Evolutionary conservation across 2,888 invertebrate species (phyloP).

Genomic region (Nomada ruficornis): DNA sequence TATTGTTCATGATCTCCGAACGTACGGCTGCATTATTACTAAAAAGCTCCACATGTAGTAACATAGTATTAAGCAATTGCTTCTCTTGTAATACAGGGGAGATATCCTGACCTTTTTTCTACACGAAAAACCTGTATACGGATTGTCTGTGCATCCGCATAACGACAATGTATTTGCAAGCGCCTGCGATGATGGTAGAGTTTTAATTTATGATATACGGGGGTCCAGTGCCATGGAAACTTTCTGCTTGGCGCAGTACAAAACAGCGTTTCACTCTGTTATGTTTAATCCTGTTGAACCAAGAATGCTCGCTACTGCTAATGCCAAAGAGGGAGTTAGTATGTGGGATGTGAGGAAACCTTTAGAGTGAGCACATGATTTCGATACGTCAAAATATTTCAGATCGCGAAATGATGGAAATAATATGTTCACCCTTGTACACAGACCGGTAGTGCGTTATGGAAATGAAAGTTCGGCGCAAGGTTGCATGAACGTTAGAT

Average conservation of each 20-base stretch:
- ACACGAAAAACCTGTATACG: conserved; percentile 96
- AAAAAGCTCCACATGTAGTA: not conserved
- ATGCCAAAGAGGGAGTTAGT: conserved; percentile 94
- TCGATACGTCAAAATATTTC: not conserved
- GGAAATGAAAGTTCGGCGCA: conserved; percentile 87
- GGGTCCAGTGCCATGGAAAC: conserved; percentile 86
- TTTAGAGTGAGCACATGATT: conserved; percentile 88
- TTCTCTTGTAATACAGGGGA: conserved; percentile 83
- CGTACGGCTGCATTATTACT: conserved; percentile 85
- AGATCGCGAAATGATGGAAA: not conserved
- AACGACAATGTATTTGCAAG: conserved; percentile 94
- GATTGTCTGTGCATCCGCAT: conserved; percentile 93
- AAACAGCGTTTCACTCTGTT: conserved; percentile 96
- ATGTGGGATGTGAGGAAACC: conserved; percentile 96
- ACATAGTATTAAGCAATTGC: not conserved
- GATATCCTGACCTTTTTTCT: conserved; percentile 90
- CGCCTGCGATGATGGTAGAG: conserved; percentile 96
- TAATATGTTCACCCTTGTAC: not conserved
- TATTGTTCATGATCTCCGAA: conserved; percentile 93
- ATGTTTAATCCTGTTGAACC: conserved; percentile 95
- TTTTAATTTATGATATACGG: conserved; percentile 94
- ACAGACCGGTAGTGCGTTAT: conserved; percentile 90
- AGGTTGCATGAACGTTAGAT: conserved; percentile 97
- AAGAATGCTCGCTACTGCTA: conserved; percentile 93
- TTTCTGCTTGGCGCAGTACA: conserved; percentile 89